phyloP scores from a whole-genome alignment of 2,888 invertebrate genomes.

The Scaptomyza parva region DNA sequence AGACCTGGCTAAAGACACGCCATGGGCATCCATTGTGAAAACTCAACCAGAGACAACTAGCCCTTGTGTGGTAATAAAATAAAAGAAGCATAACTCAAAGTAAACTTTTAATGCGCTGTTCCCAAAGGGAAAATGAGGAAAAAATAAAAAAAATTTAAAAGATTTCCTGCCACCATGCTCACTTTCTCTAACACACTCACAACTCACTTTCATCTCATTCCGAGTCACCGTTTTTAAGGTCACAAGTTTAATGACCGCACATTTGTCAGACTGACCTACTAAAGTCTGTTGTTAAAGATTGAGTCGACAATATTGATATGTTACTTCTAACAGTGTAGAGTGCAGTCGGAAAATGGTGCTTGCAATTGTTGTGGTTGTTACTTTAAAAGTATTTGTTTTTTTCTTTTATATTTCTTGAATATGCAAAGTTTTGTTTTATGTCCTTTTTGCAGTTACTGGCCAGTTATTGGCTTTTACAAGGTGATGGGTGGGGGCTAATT shows the following conservation, averaged over 20 bases:
- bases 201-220: not conserved
- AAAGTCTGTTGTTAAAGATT: not conserved
- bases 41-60: not conserved
- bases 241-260: not conserved
- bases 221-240: not conserved
- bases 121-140: not conserved
- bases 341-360: not conserved
- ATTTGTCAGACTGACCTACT: not conserved
- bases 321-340: not conserved
- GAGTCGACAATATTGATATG: not conserved
- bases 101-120: conserved; percentile 37
- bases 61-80: conserved; percentile 21
- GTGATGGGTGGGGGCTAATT: not conserved
- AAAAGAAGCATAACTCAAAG: conserved; percentile 34
- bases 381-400: conserved; percentile 4
- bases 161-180: not conserved
- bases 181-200: not conserved
- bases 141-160: no score
- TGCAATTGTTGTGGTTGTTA: not conserved
- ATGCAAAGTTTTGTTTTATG: conserved; percentile 69
- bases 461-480: conserved; percentile 26
- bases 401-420: conserved; percentile 53
- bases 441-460: conserved; percentile 42
- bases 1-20: not conserved
- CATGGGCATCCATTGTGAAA: not conserved